phyloP scores from a whole-genome alignment of 1,140 invertebrate species.

The Ostrea denselamellosa region DNA sequence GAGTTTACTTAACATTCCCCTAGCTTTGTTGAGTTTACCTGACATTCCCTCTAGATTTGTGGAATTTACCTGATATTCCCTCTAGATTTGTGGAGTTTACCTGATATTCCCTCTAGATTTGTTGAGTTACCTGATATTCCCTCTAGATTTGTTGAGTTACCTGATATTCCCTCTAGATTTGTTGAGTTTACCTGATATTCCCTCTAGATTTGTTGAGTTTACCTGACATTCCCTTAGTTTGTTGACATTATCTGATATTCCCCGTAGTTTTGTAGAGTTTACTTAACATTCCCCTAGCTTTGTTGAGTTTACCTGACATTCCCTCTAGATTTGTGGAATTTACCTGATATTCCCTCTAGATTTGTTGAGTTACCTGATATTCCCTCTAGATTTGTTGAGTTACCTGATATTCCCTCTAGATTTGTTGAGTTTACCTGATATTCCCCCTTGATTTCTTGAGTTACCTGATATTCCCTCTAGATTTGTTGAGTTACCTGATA shows the following conservation, averaged over 20 bases:
- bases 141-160: conserved; percentile 84
- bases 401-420: conserved; percentile 72
- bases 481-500: no score
- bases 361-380: conserved; percentile 81
- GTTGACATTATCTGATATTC: no score
- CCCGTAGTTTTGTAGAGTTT: no score
- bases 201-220: conserved; percentile 85
- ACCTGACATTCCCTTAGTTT: conserved; percentile 62
- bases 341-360: conserved; percentile 81
- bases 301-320: conserved; percentile 59
- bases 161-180: conserved; percentile 84
- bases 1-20: no score
- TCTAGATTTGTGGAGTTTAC: no score
- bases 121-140: conserved; percentile 79
- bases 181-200: conserved; percentile 81
- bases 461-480: no score
- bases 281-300: neutral
- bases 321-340: conserved; percentile 76
- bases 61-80: no score
- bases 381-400: neutral
- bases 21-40: no score
- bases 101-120: neutral
- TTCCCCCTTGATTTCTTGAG: no score
- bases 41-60: no score
- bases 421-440: no score